Evolutionary conservation across 2,888 invertebrate genomes (phyloP), one percentile per base, ranked within the genome.

Genomic region (Drosophila peninsularis): DNA sequence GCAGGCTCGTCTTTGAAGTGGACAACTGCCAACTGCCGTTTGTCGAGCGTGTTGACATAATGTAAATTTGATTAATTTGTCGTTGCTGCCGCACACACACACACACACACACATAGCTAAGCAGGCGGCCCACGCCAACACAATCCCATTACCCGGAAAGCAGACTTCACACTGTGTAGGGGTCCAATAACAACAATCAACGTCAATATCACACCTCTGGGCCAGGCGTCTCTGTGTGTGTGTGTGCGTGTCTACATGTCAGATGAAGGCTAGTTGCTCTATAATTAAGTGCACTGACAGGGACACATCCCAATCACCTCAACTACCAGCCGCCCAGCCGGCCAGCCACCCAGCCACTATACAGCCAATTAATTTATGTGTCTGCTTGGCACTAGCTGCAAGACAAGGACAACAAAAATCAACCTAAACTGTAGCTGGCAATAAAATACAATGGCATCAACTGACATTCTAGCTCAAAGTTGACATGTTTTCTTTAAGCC

Each of bases 1-100:
- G 21, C 52, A 34, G 55, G 24, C 9, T 61, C 30, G 62, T 27
- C 62, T 62, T 58, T 53, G 56, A 69, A 64, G 49, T 41, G 37
- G 17, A 30, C 17, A 41, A 52, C 66, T 37, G 60, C 21, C 34
- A 58, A 30, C 49, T 44, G 58, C 21, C 44, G 50, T 37, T 45
- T 44, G 32, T 36, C 44, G 45, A 57, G 36, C 50, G 77, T 83
- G 82, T 82, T 85, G 83, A 82, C 80, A 78, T 76, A 78, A 82
- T 78, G 75, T 68, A 75, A 73, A 87, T 78, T 81, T 84, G 77
- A 86, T 88, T 84, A 81, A 84, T 80, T 84, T 80, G 66, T 70
- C 71, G 77, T 67, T 73, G 34, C 10, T 27, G 24, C 44, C 27
- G 5, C 36, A 6, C 36, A 21, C 39, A 19, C 42, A 10, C 41